Conservation (phyloP, 2,888 invertebrate genomes). For the Callyntrura sp. region DNA sequence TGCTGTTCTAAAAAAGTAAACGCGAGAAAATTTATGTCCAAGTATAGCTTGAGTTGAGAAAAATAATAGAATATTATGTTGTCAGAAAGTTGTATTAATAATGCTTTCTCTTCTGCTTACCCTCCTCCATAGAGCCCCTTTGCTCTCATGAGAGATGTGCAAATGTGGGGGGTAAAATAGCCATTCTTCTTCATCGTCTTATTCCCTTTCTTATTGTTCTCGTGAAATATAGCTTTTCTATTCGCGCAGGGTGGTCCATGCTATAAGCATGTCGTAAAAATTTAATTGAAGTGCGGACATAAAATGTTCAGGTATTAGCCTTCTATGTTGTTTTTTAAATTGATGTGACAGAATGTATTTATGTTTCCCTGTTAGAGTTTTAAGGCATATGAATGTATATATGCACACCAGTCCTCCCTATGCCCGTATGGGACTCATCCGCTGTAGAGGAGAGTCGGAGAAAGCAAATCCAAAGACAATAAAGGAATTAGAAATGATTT, state of each 20-base stretch:
- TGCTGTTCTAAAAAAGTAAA: neutral
- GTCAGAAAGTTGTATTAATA: constrained; percentile 67
- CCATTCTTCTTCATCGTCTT: constrained; percentile 69
- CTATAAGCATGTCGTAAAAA: neutral
- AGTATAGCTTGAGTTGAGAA: neutral
- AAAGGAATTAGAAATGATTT: no score
- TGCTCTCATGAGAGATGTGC: constrained; percentile 48
- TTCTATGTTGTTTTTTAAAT: no score
- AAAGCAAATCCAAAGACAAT: no score
- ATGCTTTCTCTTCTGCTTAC: constrained; percentile 1
- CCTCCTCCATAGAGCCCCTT: neutral
- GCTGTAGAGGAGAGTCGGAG: no score
- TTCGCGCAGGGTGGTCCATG: neutral
- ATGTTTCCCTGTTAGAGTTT: no score
- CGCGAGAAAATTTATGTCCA: constrained; percentile 36
- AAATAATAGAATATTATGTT: constrained; percentile 75
- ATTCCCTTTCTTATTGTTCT: no score
- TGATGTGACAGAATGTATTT: no score
- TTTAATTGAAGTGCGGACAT: neutral
- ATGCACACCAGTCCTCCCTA: no score
- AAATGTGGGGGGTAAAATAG: constrained; percentile 49
- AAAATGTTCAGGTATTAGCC: neutral
- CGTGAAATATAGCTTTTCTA: neutral
- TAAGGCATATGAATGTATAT: no score
- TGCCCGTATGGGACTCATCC: no score